Evolutionary conservation across 1,140 invertebrate species (phyloP).

Genomic region (Physella acuta): DNA sequence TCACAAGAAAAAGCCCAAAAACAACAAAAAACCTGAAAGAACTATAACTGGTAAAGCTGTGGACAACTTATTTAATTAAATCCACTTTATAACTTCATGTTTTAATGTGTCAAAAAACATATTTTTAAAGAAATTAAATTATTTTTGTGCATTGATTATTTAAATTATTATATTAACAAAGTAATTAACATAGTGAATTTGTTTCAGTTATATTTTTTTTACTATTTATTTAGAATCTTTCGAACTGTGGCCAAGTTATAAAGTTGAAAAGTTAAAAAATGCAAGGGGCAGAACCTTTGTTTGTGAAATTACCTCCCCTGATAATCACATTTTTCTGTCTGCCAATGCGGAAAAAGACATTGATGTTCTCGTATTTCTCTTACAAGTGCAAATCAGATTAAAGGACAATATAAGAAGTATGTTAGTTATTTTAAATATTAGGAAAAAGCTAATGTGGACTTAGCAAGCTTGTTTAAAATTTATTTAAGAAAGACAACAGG

Average conservation of each 20-base stretch:
- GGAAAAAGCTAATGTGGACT: no score
- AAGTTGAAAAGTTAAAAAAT: slow-evolving; percentile 50
- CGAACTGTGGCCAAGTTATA: slow-evolving; percentile 28
- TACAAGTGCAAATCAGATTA: slow-evolving; percentile 45
- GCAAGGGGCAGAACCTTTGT: slow-evolving; percentile 45
- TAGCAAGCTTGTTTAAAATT: no score
- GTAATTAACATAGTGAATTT: not conserved
- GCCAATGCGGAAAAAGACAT: slow-evolving; percentile 43
- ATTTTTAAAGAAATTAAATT: not conserved
- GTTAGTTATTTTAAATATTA: no score
- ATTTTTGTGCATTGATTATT: not conserved
- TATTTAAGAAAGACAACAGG: no score
- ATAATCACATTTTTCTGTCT: slow-evolving; percentile 47
- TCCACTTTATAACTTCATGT: not conserved
- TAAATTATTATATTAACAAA: no score
- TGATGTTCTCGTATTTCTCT: slow-evolving; percentile 50
- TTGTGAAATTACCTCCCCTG: slow-evolving; percentile 48
- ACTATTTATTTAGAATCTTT: slow-evolving; percentile 7
- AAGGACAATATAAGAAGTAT: slow-evolving; percentile 49
- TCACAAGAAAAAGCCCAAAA: slow-evolving; percentile 49
- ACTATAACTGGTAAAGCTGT: slow-evolving; percentile 23
- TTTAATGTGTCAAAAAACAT: not conserved
- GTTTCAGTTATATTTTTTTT: not conserved
- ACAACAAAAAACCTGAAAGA: slow-evolving; percentile 29
- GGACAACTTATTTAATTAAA: not conserved